Conservation (phyloP, 1,140 invertebrate species). For the Sycophila sp. region DNA sequence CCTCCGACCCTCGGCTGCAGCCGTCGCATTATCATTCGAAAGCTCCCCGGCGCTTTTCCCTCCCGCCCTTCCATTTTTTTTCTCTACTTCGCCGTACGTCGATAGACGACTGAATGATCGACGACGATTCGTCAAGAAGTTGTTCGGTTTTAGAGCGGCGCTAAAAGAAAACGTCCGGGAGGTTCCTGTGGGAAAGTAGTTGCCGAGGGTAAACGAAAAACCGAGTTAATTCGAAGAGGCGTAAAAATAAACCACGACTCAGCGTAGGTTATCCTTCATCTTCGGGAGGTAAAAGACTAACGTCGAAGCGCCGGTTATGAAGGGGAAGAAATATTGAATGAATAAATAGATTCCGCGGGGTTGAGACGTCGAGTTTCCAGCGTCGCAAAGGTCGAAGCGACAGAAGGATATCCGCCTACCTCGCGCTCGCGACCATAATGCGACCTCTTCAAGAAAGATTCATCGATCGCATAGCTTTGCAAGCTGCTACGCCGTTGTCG, state of each 20-base stretch:
- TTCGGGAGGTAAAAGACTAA: no score
- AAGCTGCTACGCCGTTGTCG: constrained; percentile 25
- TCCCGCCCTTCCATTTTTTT: constrained; percentile 29
- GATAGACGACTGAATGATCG: constrained; percentile 16
- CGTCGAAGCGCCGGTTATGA: no score
- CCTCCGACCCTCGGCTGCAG: no score
- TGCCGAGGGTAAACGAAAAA: not conserved
- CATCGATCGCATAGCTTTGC: constrained; percentile 14
- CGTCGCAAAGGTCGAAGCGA: not conserved
- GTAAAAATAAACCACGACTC: not conserved
- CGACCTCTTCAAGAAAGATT: constrained; percentile 9
- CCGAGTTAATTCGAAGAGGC: not conserved
- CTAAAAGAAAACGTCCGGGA: no score
- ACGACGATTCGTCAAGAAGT: constrained; percentile 16
- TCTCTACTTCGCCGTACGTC: not conserved
- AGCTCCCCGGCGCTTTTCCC: constrained; percentile 35
- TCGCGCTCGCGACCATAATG: constrained; percentile 11
- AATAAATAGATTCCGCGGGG: no score
- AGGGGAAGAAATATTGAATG: no score
- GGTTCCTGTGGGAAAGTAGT: not conserved
- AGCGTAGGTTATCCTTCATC: not conserved
- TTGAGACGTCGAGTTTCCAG: no score
- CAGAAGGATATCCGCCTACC: constrained; percentile 2
- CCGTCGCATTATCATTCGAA: constrained; percentile 50
- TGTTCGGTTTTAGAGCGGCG: no score